A percentile compares a stretch with the other conserved stretches of the same genome.
Conservation (phyloP, 92 coral and sea anemone species). For the Siderastrea radians region DNA sequence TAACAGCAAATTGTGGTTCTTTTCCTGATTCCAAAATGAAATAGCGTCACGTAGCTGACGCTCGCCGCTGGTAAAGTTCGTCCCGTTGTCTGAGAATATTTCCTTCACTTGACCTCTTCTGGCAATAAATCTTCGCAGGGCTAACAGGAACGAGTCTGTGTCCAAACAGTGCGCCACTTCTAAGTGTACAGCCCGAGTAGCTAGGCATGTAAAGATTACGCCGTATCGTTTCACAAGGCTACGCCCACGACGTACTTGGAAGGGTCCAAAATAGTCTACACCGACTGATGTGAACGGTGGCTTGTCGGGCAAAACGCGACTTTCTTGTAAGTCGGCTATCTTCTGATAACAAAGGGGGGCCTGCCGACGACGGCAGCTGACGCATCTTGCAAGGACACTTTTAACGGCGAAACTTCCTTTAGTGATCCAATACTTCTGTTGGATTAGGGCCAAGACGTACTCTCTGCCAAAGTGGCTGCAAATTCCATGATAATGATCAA, state of each 20-base stretch:
- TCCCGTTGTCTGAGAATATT: conserved; percentile 31
- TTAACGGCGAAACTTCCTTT: conserved; percentile 13
- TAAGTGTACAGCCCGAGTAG: conserved; percentile 20
- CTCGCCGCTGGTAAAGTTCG: conserved; percentile 34
- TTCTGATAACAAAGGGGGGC: conserved; percentile 21
- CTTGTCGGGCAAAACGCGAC: conserved; percentile 37
- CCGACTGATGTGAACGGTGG: conserved; percentile 38
- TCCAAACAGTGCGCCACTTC: conserved; percentile 43
- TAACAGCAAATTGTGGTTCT: conserved; percentile 24
- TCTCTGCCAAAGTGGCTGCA: conserved; percentile 33
- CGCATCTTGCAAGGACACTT: conserved; percentile 24
- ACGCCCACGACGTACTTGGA: conserved; percentile 13
- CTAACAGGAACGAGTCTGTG: conserved; percentile 42
- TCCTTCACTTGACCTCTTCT: conserved; percentile 37
- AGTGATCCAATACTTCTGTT: conserved; percentile 16
- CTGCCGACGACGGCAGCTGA: neutral
- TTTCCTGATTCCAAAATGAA: conserved; percentile 18
- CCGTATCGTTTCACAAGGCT: conserved; percentile 23
- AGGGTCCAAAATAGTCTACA: conserved; percentile 38
- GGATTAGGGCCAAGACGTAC: neutral
- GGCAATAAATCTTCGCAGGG: conserved; percentile 19
- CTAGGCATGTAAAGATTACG: conserved; percentile 36
- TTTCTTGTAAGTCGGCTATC: conserved; percentile 38
- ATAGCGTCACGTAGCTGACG: conserved; percentile 5
- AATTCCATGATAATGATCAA: too few species aligned